These are phyloP conservation scores for Eulemur rubriventer DNA, from an alignment of 2,797 vertebrate genomes.

Conservation along the genomic window DNA sequence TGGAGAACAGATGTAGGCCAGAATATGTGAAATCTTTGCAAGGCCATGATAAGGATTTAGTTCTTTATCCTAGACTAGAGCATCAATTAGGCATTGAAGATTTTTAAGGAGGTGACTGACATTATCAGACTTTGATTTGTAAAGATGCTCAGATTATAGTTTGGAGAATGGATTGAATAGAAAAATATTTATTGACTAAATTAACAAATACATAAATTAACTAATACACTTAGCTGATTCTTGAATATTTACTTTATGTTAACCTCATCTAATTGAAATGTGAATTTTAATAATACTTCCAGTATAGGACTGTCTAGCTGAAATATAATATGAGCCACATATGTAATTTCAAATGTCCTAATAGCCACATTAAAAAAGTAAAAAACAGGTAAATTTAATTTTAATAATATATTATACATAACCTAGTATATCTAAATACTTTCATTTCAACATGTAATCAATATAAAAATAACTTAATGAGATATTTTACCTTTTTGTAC, in stretches of 20 bases:
- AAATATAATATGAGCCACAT: not conserved
- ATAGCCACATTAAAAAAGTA: not conserved
- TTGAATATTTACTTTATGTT: not conserved
- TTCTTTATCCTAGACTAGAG: not conserved
- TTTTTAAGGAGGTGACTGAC: not conserved
- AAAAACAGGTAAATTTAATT: not conserved
- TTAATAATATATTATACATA: not conserved
- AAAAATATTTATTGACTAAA: not conserved
- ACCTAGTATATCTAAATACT: not conserved
- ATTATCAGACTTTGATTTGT: not conserved
- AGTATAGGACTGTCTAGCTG: not conserved
- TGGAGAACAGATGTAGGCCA: not conserved
- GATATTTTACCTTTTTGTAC: not conserved
- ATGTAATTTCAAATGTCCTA: not conserved
- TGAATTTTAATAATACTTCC: slow-evolving; percentile 16
- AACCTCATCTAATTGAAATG: not conserved
- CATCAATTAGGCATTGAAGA: not conserved
- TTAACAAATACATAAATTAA: not conserved
- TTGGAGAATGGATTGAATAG: not conserved
- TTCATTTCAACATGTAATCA: not conserved
- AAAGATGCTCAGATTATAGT: not conserved
- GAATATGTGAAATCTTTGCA: not conserved
- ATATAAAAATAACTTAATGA: not conserved
- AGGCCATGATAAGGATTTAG: not conserved
- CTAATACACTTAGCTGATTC: not conserved